These are phyloP conservation scores for Lomographa bimaculata DNA, from an alignment of 2,888 invertebrate species.

Conservation along the genomic window DNA sequence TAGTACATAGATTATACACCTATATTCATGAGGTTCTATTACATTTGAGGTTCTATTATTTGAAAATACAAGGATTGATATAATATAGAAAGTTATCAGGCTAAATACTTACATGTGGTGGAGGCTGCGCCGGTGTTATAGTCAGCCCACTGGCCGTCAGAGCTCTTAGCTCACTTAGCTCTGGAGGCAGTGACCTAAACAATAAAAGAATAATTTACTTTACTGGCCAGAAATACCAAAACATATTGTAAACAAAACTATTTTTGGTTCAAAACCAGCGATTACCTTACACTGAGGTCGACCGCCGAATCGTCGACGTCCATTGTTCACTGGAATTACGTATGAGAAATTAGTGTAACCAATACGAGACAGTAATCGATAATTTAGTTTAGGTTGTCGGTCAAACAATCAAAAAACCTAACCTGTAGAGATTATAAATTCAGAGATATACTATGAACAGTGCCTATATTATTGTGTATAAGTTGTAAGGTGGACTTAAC, in stretches of 20 bases:
- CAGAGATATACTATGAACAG: no score
- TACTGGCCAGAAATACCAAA: slow-evolving; percentile 21
- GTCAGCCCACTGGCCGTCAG: slow-evolving; percentile 85
- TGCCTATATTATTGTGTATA: no score
- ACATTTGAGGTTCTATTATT: no score
- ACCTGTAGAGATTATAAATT: no score
- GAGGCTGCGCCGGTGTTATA: slow-evolving; percentile 85
- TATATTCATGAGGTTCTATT: no score
- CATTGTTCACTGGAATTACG: slow-evolving; percentile 85
- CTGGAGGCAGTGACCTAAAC: slow-evolving; percentile 74
- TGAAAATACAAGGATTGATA: no score
- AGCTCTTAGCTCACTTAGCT: slow-evolving; percentile 83
- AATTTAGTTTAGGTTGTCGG: no score
- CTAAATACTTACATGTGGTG: slow-evolving; percentile 70
- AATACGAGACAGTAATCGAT: no score
- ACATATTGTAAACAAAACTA: slow-evolving; percentile 28
- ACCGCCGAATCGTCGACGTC: slow-evolving; percentile 95
- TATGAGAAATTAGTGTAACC: slow-evolving; percentile 40
- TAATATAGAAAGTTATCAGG: slow-evolving; percentile 2
- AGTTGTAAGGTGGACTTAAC: no score
- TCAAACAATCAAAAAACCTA: no score
- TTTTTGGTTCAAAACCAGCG: slow-evolving; percentile 14
- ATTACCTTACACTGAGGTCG: slow-evolving; percentile 93
- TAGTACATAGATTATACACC: no score
- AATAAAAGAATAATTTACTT: slow-evolving; percentile 13